Evolutionary conservation across 2,113 vertebrate genomes (phyloP), one percentile per base, ranked within the genome.

Genomic region (Colinus virginianus): DNA sequence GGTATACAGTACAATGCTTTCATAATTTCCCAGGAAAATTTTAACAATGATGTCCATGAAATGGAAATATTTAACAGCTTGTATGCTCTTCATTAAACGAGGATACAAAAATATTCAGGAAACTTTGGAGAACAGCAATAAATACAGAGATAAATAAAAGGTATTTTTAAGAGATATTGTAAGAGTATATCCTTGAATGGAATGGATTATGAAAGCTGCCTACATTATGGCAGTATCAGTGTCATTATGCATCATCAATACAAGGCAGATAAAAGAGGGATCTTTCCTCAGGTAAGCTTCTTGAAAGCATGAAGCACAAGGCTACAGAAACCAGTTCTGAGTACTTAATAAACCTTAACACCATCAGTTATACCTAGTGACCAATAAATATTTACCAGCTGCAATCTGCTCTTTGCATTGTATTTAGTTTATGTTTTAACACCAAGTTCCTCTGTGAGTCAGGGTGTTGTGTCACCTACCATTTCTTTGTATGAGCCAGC

Each of bases 241-340:
- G 7, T 23, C 21, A 12, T 72, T 68, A 10, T 2, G 10, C 11
- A 75, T 18, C 18, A 34, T 4, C 2, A 69, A 4, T 49, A 76
- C 82, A 90, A 68, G 7, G 11, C 4, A 48, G 25, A 14, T 32
- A 56, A 11, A 32, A 32, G 28, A 32, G 5, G 9, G 6, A 49
- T 63, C 6, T 28, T 84, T 78, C n/a, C n/a, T 67, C 15, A 32
- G 13, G 5, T 56, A 40, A 72, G 0, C 5, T 71, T 67, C 20
- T 28, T 49, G 71, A 61, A 6, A 56, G 23, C 0, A 2, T 1
- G 1, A 3, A 32, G 10, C 45, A 6, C 4, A 84, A 7, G 63
- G 58, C 67, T 69, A 40, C 13, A 82, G 36, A 61, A 72, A 45
- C 3, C 21, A 5, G 11, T 72, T 46, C 12, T 10, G 2, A 25